Evolutionary conservation across 2,888 invertebrate genomes (phyloP).

Genomic region (Uropetala carovei): DNA sequence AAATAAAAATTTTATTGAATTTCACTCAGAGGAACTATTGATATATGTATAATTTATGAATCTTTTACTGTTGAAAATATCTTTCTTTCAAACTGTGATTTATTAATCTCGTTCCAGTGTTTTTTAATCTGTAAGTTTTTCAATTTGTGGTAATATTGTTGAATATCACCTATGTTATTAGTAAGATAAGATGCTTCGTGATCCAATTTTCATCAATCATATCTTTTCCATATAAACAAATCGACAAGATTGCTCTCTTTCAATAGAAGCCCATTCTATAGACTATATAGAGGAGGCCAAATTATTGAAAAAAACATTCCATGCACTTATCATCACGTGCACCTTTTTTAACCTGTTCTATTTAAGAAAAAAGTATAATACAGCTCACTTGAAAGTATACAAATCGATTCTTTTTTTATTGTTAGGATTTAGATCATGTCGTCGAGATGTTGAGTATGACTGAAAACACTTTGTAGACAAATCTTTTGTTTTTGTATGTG

Average conservation of each 20-base stretch:
- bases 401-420: neutral
- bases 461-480: neutral
- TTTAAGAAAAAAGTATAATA: neutral
- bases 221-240: slow-evolving; percentile 44
- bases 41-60: neutral
- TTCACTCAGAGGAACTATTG: neutral
- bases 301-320: neutral
- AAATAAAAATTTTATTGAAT: no score
- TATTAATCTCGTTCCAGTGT: neutral
- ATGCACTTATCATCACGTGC: slow-evolving; percentile 44
- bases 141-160: slow-evolving; percentile 40
- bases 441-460: neutral
- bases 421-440: neutral
- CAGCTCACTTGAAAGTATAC: slow-evolving; percentile 27
- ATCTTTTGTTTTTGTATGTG: slow-evolving; percentile 2
- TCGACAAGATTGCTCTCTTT: slow-evolving; percentile 57
- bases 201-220: slow-evolving; percentile 55
- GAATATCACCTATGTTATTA: slow-evolving; percentile 13
- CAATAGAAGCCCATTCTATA: slow-evolving; percentile 21
- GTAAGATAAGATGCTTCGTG: slow-evolving; percentile 49
- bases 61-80: slow-evolving; percentile 20
- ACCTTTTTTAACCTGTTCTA: slow-evolving; percentile 38
- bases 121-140: slow-evolving; percentile 27
- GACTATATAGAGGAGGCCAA: neutral
- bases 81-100: slow-evolving; percentile 47